These are phyloP conservation scores for Siderastrea radians DNA, from an alignment of 92 coral and sea anemone species.

Conservation along the genomic window DNA sequence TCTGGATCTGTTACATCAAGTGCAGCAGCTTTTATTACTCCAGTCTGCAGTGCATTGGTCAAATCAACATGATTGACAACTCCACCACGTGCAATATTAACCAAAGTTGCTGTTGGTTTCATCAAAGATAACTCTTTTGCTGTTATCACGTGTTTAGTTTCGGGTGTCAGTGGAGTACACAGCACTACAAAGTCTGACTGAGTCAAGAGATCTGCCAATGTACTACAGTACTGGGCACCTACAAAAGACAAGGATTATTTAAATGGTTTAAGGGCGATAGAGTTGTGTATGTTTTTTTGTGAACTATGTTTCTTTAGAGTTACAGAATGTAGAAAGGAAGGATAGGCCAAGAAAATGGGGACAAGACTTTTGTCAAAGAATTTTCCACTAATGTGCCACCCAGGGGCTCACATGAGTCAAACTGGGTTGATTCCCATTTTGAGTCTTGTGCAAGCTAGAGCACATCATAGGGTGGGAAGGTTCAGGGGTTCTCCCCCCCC, in stretches of 20 bases:
- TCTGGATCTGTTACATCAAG: constrained; percentile 82
- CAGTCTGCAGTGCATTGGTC: constrained; percentile 75
- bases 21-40: constrained; percentile 83
- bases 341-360: too few species aligned
- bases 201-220: constrained; percentile 64
- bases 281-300: too few species aligned
- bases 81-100: constrained; percentile 85
- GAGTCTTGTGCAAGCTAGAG: too few species aligned
- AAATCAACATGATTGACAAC: constrained; percentile 82
- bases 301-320: too few species aligned
- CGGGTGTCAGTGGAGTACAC: constrained; percentile 62
- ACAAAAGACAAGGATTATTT: background rate
- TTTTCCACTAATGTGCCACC: too few species aligned
- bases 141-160: constrained; percentile 78
- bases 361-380: too few species aligned
- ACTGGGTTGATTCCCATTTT: too few species aligned
- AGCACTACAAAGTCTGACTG: constrained; percentile 89
- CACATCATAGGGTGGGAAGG: too few species aligned
- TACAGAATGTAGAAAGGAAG: too few species aligned
- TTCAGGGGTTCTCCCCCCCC: too few species aligned
- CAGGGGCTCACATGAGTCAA: too few species aligned
- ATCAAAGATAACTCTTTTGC: constrained; percentile 70
- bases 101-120: constrained; percentile 84
- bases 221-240: constrained; percentile 76
- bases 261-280: background rate